phyloP scores from a whole-genome alignment of 1,140 invertebrate species.

The Apis florea region DNA sequence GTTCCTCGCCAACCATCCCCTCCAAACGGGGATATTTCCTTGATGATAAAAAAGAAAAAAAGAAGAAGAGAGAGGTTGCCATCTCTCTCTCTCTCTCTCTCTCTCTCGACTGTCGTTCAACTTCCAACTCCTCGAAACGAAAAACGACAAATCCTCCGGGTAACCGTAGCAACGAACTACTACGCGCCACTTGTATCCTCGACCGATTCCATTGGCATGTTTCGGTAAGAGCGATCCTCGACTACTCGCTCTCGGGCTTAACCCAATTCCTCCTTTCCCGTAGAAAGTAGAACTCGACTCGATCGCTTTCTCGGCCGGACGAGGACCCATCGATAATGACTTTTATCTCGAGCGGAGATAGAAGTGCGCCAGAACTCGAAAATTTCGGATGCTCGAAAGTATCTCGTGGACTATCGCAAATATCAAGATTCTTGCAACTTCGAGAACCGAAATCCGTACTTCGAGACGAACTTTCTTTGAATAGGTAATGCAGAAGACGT shows the following conservation, averaged over 20 bases:
- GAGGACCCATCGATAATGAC: conserved; percentile 13
- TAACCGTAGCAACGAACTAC: conserved; percentile 9
- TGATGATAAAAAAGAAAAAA: neutral
- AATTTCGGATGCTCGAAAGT: neutral
- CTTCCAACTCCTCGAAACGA: neutral
- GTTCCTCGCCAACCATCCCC: neutral
- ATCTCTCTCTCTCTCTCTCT: neutral
- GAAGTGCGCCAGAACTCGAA: neutral
- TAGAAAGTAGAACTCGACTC: neutral
- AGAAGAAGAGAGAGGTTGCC: neutral
- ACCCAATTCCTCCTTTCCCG: conserved; percentile 22
- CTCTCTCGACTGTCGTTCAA: neutral
- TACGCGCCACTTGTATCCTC: neutral
- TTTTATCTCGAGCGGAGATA: neutral
- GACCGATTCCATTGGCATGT: neutral
- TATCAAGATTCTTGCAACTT: too few species aligned
- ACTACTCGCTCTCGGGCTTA: conserved; percentile 2
- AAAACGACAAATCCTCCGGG: neutral
- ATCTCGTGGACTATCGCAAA: too few species aligned
- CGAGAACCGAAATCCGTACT: too few species aligned
- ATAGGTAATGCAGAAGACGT: too few species aligned
- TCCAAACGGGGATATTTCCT: neutral
- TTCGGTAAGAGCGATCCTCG: neutral
- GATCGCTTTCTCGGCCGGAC: neutral
- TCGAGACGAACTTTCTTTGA: too few species aligned